A percentile compares a stretch with the other conserved stretches of the same genome.
phyloP scores from a whole-genome alignment of 2,113 vertebrate species.

The Phylloscopus whistleri region DNA sequence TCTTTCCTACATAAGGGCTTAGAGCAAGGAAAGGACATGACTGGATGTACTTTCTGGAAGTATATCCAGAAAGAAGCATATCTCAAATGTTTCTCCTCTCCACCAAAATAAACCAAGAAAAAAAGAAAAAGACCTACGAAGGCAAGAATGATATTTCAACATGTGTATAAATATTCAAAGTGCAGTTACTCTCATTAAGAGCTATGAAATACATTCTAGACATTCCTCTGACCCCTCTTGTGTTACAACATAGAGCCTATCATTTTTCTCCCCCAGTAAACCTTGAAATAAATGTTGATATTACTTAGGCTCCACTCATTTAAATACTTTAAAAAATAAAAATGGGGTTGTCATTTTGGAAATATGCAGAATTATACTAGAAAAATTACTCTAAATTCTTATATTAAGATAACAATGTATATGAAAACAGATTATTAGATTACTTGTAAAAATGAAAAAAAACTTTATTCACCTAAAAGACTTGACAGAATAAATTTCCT shows the following conservation, averaged over 20 bases:
- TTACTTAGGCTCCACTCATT: not conserved
- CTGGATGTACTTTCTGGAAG: not conserved
- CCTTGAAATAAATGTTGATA: not conserved
- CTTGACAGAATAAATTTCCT: not conserved
- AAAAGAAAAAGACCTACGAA: not conserved
- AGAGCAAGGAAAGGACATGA: not conserved
- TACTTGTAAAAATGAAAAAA: not conserved
- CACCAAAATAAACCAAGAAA: not conserved
- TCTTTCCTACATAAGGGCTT: not conserved
- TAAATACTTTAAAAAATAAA: not conserved
- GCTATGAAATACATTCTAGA: not conserved
- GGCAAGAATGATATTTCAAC: not conserved
- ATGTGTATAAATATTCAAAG: not conserved
- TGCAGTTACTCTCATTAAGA: not conserved
- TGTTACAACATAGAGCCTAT: not conserved
- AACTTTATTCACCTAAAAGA: not conserved
- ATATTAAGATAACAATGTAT: not conserved
- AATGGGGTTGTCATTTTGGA: not conserved
- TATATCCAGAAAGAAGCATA: not conserved
- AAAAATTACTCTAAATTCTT: not conserved
- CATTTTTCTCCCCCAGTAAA: not conserved
- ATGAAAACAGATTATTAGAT: not conserved
- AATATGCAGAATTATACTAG: not conserved
- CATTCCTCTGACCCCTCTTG: not conserved
- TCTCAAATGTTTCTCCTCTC: not conserved